These are phyloP conservation scores for Ectropis grisescens DNA, from an alignment of 1,140 invertebrate genomes.

Conservation along the genomic window DNA sequence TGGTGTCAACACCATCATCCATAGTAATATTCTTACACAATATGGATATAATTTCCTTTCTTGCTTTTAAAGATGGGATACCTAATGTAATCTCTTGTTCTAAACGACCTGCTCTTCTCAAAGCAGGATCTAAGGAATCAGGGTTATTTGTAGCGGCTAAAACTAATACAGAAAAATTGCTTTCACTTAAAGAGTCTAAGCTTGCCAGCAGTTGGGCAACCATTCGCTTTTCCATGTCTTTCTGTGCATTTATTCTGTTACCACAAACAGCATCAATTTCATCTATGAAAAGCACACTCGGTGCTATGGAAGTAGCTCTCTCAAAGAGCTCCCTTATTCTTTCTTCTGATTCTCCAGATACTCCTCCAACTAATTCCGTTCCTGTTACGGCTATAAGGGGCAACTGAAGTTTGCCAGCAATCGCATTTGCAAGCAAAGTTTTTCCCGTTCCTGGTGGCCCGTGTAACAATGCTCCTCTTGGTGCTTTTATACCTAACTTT, in stretches of 20 bases:
- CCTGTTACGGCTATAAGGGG: conserved; percentile 89
- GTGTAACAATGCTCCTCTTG: conserved; percentile 88
- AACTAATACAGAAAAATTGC: conserved; percentile 82
- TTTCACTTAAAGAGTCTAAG: conserved; percentile 85
- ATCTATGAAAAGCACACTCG: conserved; percentile 94
- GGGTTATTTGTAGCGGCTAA: conserved; percentile 96
- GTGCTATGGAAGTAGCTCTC: conserved; percentile 79
- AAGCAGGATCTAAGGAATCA: conserved; percentile 92
- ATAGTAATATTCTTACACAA: conserved; percentile 79
- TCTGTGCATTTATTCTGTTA: conserved; percentile 88
- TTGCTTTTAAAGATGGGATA: conserved; percentile 89
- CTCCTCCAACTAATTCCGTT: conserved; percentile 93
- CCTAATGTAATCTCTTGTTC: conserved; percentile 95
- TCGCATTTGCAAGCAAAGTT: conserved; percentile 90
- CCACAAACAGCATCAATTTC: conserved; percentile 93
- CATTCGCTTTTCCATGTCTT: conserved; percentile 96
- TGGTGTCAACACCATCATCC: conserved; percentile 77
- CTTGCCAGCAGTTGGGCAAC: conserved; percentile 92
- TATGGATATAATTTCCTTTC: conserved; percentile 82
- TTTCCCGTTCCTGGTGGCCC: conserved; percentile 96
- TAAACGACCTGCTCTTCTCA: conserved; percentile 91
- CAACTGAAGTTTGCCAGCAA: conserved; percentile 82
- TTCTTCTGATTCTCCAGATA: conserved; percentile 96
- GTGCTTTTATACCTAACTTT: conserved; percentile 84
- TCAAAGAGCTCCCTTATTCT: conserved; percentile 93